Conservation (phyloP, 2,888 invertebrate genomes). For the Eulithis testata region DNA sequence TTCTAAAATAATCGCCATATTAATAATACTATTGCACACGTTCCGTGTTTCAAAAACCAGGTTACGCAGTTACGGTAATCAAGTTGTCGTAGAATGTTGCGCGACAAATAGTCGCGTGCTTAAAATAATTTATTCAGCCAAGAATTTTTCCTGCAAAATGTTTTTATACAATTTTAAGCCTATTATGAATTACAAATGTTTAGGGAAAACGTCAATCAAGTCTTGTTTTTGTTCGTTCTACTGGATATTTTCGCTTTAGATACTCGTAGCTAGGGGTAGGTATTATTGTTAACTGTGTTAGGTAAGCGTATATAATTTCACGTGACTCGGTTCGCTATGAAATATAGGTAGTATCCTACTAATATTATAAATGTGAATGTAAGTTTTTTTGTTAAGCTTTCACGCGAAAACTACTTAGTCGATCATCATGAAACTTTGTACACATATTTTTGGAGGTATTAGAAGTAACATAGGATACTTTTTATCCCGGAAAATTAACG, state of each 20-base stretch:
- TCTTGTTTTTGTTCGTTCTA: constrained; percentile 24
- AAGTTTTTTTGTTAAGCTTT: too few species aligned
- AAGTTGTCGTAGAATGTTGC: not conserved
- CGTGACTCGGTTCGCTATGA: not conserved
- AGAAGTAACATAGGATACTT: too few species aligned
- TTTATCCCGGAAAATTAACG: too few species aligned
- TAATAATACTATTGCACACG: too few species aligned
- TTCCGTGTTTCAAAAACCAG: too few species aligned
- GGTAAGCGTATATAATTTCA: not conserved
- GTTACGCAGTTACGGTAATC: too few species aligned
- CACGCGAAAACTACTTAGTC: too few species aligned
- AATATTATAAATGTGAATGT: too few species aligned
- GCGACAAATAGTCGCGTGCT: constrained; percentile 17
- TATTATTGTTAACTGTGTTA: not conserved
- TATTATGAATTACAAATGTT: constrained; percentile 29
- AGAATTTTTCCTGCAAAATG: constrained; percentile 22
- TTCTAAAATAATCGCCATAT: too few species aligned
- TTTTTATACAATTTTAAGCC: constrained; percentile 25
- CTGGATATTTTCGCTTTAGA: constrained; percentile 5
- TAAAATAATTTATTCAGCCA: constrained; percentile 9
- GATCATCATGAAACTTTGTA: too few species aligned
- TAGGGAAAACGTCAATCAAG: constrained; percentile 28
- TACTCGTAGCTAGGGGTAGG: not conserved
- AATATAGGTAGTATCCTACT: too few species aligned
- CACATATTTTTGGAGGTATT: too few species aligned